Base-by-base conservation (phyloP, 2,888 invertebrate species). In the Sericinus montela region DNA sequence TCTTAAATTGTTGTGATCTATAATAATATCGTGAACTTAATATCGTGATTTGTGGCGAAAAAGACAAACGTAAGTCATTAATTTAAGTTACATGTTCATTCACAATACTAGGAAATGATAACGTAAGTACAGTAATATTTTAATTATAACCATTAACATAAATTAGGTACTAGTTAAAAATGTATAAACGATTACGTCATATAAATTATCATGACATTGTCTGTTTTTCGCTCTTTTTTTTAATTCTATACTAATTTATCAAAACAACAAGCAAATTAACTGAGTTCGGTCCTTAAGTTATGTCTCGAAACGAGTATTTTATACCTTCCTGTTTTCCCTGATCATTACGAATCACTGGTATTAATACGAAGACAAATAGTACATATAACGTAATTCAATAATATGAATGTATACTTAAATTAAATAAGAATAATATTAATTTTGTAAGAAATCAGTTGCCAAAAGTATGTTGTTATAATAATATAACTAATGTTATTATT, bases 61-160 rank as follows among this genome's bases (percentile, higher is more conserved):
- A n/a, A n/a, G n/a, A n/a, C n/a, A n/a, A n/a, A n/a, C n/a, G n/a
- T 19, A 45, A 44, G 38, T 45, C 43, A 29, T 44, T 49, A 35
- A 40, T 32, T 35, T 40, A 40, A 40, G 40, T 40, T 44, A 40
- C 35, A 39, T 47, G 45, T 47, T 23, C 13, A 28, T 35, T 41
- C 15, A 32, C 19, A 37, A 23, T 48, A 25, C 43, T 40, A 42
- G 42, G 47, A 55, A 54, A 57, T 53, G 60, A 63, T 77, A 76
- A 79, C 78, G 76, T 73, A 70, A 66, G 65, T 64, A 65, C 65
- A 73, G 69, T 70, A 69, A 72, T 75, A 77, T 80, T 76, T 77
- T 79, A 79, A 80, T 78, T 70, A 74, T 57, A 65, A 65, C 70
- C 70, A 81, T 84, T 81, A 81, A 65, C 79, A 79, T 83, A 78